A percentile compares a stretch with the other conserved stretches of the same genome.
Evolutionary conservation across 2,888 invertebrate genomes (phyloP).

Genomic region (Bellardia bayeri): DNA sequence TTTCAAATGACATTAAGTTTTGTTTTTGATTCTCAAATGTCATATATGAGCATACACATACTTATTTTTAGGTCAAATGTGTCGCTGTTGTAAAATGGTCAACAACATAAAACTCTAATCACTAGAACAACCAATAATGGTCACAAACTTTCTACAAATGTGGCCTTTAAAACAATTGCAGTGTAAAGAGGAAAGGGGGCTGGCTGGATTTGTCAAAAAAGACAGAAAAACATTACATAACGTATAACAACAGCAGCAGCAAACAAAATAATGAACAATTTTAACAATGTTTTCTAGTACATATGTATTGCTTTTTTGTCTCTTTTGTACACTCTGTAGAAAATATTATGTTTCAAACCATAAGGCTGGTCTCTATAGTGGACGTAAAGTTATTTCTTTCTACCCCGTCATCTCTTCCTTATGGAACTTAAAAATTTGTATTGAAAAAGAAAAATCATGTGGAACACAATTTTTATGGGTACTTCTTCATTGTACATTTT

Average conservation of each 20-base stretch:
- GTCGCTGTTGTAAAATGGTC: not conserved
- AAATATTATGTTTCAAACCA: constrained; percentile 26
- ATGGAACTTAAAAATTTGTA: constrained; percentile 7
- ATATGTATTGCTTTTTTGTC: not conserved
- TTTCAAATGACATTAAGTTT: too few species aligned
- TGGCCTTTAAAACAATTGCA: constrained; percentile 13
- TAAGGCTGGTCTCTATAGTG: constrained; percentile 23
- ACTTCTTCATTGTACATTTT: constrained; percentile 44
- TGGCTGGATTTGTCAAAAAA: not conserved
- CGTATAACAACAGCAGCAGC: not conserved
- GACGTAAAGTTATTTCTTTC: not conserved
- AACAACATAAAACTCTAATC: constrained; percentile 17
- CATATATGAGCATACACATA: too few species aligned
- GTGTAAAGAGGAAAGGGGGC: not conserved
- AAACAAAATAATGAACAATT: constrained; percentile 26
- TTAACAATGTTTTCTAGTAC: constrained; percentile 25
- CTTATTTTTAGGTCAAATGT: not conserved
- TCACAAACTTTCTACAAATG: not conserved
- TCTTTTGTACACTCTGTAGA: constrained; percentile 19
- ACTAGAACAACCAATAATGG: constrained; percentile 13
- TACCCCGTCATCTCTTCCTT: not conserved
- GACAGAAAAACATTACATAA: not conserved
- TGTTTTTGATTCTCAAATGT: too few species aligned
- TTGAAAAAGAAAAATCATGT: constrained; percentile 19
- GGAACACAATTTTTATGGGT: constrained; percentile 42